Evolutionary conservation across 2,888 invertebrate genomes (phyloP).

Genomic region (Oithona nana): DNA sequence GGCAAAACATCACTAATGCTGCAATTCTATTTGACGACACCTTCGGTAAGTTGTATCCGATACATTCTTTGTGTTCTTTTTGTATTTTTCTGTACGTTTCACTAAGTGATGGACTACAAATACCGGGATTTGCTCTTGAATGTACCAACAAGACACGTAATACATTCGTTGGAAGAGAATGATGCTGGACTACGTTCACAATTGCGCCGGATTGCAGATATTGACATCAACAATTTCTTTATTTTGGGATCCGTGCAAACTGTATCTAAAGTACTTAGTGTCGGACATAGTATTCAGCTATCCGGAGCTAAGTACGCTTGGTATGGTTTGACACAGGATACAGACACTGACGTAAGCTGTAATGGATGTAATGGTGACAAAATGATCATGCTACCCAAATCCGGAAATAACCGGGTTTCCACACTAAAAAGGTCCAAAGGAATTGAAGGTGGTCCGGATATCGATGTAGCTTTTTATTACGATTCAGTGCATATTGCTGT

Average conservation of each 20-base stretch:
- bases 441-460: conserved; percentile 48
- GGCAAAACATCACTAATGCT: conserved; percentile 72
- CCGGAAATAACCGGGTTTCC: neutral
- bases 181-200: conserved; percentile 38
- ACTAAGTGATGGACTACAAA: conserved; percentile 67
- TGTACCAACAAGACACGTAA: conserved; percentile 72
- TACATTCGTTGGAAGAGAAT: conserved; percentile 26
- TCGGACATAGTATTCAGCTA: conserved; percentile 50
- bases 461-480: conserved; percentile 67
- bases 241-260: conserved; percentile 52
- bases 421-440: neutral
- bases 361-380: neutral
- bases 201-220: conserved; percentile 47
- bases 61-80: no score
- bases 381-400: neutral
- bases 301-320: conserved; percentile 69
- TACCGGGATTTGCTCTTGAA: conserved; percentile 75
- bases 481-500: conserved; percentile 56
- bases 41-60: conserved; percentile 42
- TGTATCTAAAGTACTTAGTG: conserved; percentile 46
- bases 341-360: neutral
- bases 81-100: conserved; percentile 29
- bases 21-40: conserved; percentile 74
- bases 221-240: conserved; percentile 78
- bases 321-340: conserved; percentile 46